A percentile compares a stretch with the other conserved stretches of the same genome.
phyloP scores from a whole-genome alignment of 1,140 invertebrate genomes.

The Daktulosphaira vitifoliae region DNA sequence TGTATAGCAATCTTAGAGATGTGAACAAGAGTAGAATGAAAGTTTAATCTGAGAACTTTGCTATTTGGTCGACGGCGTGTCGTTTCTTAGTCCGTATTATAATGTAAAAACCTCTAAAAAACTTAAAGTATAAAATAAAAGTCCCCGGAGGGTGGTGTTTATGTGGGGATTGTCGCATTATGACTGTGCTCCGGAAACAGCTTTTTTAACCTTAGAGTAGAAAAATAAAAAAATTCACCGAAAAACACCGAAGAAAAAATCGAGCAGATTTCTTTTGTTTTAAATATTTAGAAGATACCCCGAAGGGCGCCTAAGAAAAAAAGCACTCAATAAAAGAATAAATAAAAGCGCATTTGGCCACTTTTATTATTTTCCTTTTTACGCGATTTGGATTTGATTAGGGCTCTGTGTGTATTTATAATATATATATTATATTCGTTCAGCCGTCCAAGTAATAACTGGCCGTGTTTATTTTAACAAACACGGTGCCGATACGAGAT shows the following conservation, averaged over 20 bases:
- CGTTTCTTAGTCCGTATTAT: conserved; percentile 32
- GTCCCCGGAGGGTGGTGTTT: conserved; percentile 32
- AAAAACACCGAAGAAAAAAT: background rate
- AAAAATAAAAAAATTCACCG: background rate
- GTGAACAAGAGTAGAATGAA: conserved; percentile 33
- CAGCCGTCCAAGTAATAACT: no score
- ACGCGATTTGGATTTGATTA: conserved; percentile 28
- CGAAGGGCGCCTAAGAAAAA: conserved; percentile 14
- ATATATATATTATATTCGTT: no score
- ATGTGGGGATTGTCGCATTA: conserved; percentile 34
- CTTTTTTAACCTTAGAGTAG: conserved; percentile 28
- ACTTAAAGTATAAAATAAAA: conserved; percentile 34
- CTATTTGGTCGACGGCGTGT: conserved; percentile 30
- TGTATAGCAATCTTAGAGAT: conserved; percentile 26
- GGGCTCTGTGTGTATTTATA: background rate
- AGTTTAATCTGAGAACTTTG: conserved; percentile 34
- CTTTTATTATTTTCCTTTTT: conserved; percentile 30
- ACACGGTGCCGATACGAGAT: no score
- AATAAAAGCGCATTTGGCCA: conserved; percentile 32
- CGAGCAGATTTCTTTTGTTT: conserved; percentile 32
- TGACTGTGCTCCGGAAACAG: conserved; percentile 30
- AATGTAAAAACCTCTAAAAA: conserved; percentile 34
- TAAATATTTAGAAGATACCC: conserved; percentile 33
- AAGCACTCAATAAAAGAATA: conserved; percentile 34
- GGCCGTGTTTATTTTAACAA: no score